phyloP scores from a whole-genome alignment of 2,113 vertebrate genomes.

The Cyrtonyx montezumae region DNA sequence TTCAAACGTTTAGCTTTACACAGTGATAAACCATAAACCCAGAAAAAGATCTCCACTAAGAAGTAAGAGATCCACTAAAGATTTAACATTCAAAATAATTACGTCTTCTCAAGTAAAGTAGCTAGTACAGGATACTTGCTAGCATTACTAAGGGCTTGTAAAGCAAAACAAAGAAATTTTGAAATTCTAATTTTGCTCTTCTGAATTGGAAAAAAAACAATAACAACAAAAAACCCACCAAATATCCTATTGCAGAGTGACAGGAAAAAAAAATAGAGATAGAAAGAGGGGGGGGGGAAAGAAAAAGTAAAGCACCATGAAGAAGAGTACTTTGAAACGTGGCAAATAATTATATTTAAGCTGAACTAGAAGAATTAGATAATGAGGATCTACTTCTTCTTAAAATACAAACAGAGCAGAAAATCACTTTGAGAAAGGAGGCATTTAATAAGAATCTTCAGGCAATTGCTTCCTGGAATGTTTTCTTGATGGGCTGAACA shows the following conservation, averaged over 20 bases:
- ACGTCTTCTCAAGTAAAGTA: not conserved
- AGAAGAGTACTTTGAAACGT: not conserved
- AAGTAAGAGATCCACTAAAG: no score
- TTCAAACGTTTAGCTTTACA: not conserved
- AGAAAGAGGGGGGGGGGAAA: not conserved
- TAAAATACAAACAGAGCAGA: not conserved
- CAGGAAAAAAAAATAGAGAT: not conserved
- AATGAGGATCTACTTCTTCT: not conserved
- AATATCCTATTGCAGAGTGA: not conserved
- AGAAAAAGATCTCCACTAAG: not conserved
- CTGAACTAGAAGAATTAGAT: not conserved
- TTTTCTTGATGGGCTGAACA: not conserved
- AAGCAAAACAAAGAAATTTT: not conserved
- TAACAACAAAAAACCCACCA: not conserved
- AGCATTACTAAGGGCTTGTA: not conserved
- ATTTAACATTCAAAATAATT: not conserved
- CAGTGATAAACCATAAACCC: not conserved
- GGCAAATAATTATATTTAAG: not conserved
- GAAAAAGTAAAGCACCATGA: not conserved
- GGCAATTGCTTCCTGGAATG: not conserved
- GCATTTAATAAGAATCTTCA: not conserved
- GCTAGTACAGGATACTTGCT: not conserved
- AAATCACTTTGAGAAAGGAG: constrained; percentile 3
- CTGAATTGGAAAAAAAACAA: not conserved
- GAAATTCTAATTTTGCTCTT: not conserved